Base-by-base conservation (phyloP, 2,888 invertebrate species). In the Eledona agricola region DNA sequence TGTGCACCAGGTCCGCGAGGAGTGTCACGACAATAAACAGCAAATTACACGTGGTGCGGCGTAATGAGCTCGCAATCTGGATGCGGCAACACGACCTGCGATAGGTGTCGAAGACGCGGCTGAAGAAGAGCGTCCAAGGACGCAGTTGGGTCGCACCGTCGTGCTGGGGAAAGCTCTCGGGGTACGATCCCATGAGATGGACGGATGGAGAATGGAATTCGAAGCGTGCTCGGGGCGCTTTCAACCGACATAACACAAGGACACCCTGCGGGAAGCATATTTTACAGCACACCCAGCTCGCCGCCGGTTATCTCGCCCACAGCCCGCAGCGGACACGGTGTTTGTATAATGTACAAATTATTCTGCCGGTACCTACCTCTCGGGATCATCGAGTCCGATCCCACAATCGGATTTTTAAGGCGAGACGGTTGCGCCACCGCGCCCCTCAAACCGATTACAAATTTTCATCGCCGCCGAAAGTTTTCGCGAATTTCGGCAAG, bases 321-420 rank as follows among this genome's bases (percentile, higher is more conserved):
- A 63, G 71, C 73, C 69, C 63, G 56, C 57, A 65, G 73, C 70
- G 65, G 70, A 71, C 73, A 73, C 74, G 73, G 69, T 70, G 69
- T 72, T 70, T 71, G 67, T 72, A 73, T 71, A 72, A 72, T 72
- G 66, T 66, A 65, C 65, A 67, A 66, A 65, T 65, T 67, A 63
- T 60, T 63, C 57, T 62, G 51, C 58, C 55, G 60, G 16, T 22
- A n/a, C n/a, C 50, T 51, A 45, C 45, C 56, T 43, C 56, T 60
- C 50, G 43, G 46, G 46, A 34, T 35, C 46, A 35, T 40, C 40
- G 40, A 13, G 28, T 35, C 26, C 46, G 35, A 46, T 46, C 46
- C 46, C 46, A 46, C 46, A 46, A 35, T 16, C 34, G 11, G 12
- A 31, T 45, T 45, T 46, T 46, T 26, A 22, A 20, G 31, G 29